These are phyloP conservation scores for Nomia melanderi DNA, from an alignment of 1,140 invertebrate species.

Conservation along the genomic window DNA sequence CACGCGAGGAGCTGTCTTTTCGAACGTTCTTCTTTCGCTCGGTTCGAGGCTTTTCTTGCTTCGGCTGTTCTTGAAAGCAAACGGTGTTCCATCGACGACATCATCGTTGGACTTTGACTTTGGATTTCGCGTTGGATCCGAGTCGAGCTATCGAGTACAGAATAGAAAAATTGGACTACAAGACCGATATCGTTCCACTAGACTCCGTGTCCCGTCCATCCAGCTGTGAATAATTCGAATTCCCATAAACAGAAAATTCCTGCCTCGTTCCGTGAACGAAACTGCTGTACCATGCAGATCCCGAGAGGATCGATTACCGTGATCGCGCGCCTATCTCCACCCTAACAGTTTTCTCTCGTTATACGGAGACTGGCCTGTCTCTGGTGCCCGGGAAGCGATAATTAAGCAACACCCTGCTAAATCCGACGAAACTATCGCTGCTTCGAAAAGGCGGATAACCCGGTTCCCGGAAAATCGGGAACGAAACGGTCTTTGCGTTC, in stretches of 20 bases:
- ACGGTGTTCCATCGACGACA: too few relatives aligned
- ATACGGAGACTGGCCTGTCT: neutral
- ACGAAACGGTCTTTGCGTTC: conserved; percentile 2
- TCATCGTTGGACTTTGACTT: too few relatives aligned
- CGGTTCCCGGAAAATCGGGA: conserved; percentile 34
- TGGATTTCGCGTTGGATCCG: too few relatives aligned
- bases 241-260: neutral
- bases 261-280: neutral
- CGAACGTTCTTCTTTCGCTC: neutral
- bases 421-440: conserved; percentile 22
- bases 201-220: too few relatives aligned
- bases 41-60: too few relatives aligned
- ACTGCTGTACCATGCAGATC: neutral
- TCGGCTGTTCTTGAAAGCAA: too few relatives aligned
- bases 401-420: conserved; percentile 45
- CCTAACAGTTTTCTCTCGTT: conserved; percentile 15
- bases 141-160: too few relatives aligned
- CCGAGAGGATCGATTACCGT: conserved; percentile 18
- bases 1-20: neutral
- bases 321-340: neutral
- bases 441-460: conserved; percentile 40
- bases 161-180: neutral
- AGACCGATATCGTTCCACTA: too few relatives aligned
- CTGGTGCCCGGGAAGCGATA: conserved; percentile 22
- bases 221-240: neutral